Percentiles rank a stretch among this genome's conserved stretches.
Conservation (phyloP, 2,888 invertebrate species). For the Ophion obscuratus region DNA sequence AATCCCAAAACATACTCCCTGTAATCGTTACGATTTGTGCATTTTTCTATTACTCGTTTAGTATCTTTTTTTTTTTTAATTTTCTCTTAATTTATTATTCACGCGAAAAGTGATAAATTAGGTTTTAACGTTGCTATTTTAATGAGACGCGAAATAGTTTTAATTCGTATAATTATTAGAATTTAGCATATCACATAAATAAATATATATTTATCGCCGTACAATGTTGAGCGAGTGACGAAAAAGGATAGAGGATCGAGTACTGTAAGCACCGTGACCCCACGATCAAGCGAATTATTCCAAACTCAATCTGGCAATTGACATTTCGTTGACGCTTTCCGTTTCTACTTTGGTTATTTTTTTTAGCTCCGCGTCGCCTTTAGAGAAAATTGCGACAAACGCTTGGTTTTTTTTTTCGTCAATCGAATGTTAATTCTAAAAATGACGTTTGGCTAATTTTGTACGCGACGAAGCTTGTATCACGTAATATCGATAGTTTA, state of each 20-base stretch:
- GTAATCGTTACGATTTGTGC: slow-evolving; percentile 41
- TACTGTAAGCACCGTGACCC: slow-evolving; percentile 32
- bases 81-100: slow-evolving; percentile 68
- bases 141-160: slow-evolving; percentile 57
- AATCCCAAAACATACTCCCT: slow-evolving; percentile 22
- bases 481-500: slow-evolving; percentile 13
- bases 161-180: slow-evolving; percentile 63
- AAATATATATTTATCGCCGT: slow-evolving; percentile 40
- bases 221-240: slow-evolving; percentile 55
- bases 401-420: background rate
- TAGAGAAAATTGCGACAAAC: background rate
- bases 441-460: background rate
- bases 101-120: slow-evolving; percentile 75
- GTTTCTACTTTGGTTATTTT: background rate
- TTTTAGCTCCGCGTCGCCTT: background rate
- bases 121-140: slow-evolving; percentile 70
- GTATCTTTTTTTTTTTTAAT: slow-evolving; percentile 39
- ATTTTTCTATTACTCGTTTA: slow-evolving; percentile 30
- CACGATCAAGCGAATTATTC: slow-evolving; percentile 9
- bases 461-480: background rate
- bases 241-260: slow-evolving; percentile 25
- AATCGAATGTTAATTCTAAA: slow-evolving; percentile 7
- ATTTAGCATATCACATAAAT: slow-evolving; percentile 63
- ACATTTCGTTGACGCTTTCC: background rate
- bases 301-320: background rate